Conservation (phyloP, 2,797 vertebrate species). For the Eptatretus atami region DNA sequence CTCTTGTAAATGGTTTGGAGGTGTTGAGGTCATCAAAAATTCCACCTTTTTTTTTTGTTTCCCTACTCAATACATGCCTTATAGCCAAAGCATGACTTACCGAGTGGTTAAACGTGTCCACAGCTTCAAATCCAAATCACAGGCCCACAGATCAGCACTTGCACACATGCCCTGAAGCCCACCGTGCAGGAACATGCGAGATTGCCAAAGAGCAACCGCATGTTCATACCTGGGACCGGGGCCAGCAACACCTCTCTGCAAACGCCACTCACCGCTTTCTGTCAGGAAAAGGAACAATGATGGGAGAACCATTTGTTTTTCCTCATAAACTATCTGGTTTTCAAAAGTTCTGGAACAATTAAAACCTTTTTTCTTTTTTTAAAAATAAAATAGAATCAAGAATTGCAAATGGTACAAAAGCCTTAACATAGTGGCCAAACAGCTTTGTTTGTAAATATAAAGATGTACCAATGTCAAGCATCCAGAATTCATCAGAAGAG, state of each 20-base stretch:
- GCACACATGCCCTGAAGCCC: background rate
- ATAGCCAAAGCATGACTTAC: background rate
- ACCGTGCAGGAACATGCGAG: constrained; percentile 1
- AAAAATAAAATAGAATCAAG: no score
- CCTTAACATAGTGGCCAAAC: no score
- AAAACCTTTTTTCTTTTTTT: no score
- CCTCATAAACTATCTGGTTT: no score
- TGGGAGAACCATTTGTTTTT: no score
- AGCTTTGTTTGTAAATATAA: no score
- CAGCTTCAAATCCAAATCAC: background rate
- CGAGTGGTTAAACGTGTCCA: background rate
- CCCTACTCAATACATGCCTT: no score
- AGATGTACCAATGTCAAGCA: background rate
- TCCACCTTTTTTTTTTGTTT: no score
- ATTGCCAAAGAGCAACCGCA: background rate
- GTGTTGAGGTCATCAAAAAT: no score
- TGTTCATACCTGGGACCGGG: background rate
- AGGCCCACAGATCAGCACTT: background rate
- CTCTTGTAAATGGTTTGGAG: no score
- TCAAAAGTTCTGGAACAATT: no score
- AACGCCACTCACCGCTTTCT: constrained; percentile 1
- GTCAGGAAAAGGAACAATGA: background rate
- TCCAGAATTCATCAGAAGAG: background rate
- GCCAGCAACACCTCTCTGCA: background rate
- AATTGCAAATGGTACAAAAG: no score